These are phyloP conservation scores for Heliconius himera DNA, from an alignment of 1,140 invertebrate species.

Conservation along the genomic window DNA sequence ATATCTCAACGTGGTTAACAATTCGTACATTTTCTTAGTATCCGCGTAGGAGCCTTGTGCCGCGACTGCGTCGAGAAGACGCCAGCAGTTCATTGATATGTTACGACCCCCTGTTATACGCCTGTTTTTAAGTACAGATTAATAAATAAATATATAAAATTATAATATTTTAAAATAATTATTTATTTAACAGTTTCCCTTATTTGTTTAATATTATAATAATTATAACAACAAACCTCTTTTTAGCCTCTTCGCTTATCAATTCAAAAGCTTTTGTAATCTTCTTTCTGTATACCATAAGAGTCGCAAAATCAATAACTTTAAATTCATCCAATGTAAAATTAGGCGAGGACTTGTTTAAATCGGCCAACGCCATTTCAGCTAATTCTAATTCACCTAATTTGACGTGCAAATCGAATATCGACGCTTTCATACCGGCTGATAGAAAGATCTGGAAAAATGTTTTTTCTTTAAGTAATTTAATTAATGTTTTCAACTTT, in stretches of 20 bases:
- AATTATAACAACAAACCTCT: constrained; percentile 54
- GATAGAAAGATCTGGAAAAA: constrained; percentile 73
- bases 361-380: constrained; percentile 66
- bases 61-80: constrained; percentile 77
- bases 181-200: too few relatives aligned
- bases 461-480: neutral
- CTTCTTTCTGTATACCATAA: constrained; percentile 77
- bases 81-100: constrained; percentile 76
- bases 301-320: constrained; percentile 80
- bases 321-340: constrained; percentile 83
- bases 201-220: neutral
- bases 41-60: constrained; percentile 54
- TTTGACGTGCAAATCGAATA: constrained; percentile 81
- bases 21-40: constrained; percentile 71
- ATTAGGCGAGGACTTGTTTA: constrained; percentile 68
- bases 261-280: constrained; percentile 76
- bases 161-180: too few relatives aligned
- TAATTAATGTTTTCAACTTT: neutral
- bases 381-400: constrained; percentile 77
- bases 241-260: constrained; percentile 67
- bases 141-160: neutral
- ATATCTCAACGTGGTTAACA: constrained; percentile 73
- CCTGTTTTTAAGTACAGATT: constrained; percentile 43
- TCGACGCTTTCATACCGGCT: constrained; percentile 80
- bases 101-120: constrained; percentile 55